Conservation (phyloP, 2,113 vertebrate species). For the Lanius collurio region DNA sequence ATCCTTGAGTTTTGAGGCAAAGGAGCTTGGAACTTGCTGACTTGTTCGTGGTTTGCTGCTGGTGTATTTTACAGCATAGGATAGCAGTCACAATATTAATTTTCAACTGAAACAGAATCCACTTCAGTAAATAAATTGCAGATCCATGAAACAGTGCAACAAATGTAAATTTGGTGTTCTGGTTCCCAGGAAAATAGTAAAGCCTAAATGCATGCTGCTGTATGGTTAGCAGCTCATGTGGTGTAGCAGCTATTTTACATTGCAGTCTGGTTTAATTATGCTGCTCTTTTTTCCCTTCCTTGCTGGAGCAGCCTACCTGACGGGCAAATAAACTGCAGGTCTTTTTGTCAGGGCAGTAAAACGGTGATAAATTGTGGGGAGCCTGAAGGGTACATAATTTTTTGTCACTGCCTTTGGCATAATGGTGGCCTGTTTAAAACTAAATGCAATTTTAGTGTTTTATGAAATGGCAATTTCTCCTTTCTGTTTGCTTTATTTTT, state of each 20-base stretch:
- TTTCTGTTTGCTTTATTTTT: neutral
- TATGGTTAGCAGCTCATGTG: neutral
- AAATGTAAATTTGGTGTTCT: conserved; percentile 22
- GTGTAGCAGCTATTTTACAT: neutral
- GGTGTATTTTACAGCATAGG: neutral
- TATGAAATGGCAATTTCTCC: neutral
- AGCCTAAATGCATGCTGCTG: neutral
- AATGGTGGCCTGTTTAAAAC: neutral
- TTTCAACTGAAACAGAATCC: conserved; percentile 13
- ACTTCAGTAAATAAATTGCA: conserved; percentile 11
- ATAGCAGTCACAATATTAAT: conserved; percentile 21
- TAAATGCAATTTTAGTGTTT: neutral
- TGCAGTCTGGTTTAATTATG: conserved; percentile 20
- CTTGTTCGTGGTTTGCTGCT: neutral
- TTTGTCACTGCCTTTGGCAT: neutral
- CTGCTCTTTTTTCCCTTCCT: neutral
- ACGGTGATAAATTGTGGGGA: neutral
- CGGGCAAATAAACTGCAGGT: neutral
- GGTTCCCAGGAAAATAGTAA: neutral
- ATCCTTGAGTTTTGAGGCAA: neutral
- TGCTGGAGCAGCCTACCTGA: conserved; percentile 5
- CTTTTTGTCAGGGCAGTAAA: neutral
- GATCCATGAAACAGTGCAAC: neutral
- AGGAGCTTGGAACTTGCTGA: neutral
- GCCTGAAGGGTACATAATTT: neutral